Conservation (phyloP, 2,113 vertebrate genomes). For the Motacilla tschutschensis region DNA sequence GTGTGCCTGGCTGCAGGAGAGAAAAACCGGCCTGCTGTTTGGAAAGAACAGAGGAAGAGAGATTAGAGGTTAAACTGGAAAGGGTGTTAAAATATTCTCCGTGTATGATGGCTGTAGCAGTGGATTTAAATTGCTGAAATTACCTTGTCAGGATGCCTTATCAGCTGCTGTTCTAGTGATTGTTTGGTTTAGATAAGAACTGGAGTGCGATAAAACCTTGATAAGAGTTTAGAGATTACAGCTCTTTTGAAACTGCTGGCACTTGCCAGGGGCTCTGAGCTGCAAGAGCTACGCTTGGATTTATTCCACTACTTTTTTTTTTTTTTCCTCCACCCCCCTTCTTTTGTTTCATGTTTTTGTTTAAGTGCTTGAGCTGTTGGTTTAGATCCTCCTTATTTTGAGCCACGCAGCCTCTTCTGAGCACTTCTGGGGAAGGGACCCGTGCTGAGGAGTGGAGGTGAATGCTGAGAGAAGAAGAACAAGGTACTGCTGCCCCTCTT, state of each 20-base stretch:
- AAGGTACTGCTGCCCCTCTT: background rate
- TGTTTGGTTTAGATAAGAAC: constrained; percentile 78
- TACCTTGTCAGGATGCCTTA: constrained; percentile 70
- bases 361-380: background rate
- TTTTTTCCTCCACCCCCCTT: background rate
- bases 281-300: background rate
- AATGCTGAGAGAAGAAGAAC: background rate
- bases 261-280: constrained; percentile 31
- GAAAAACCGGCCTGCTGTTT: background rate
- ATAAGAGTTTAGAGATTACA: constrained; percentile 70
- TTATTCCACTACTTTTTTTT: background rate
- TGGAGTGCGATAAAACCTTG: constrained; percentile 68
- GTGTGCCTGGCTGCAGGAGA: background rate
- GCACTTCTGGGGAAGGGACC: background rate
- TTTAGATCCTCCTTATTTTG: background rate
- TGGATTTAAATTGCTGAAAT: constrained; percentile 69
- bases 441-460: background rate
- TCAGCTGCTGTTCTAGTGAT: constrained; percentile 75
- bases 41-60: constrained; percentile 11
- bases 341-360: background rate
- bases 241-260: constrained; percentile 66
- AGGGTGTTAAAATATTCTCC: constrained; percentile 25
- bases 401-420: background rate
- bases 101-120: constrained; percentile 27
- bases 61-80: constrained; percentile 50